Base-by-base conservation (phyloP, 2,113 vertebrate species). In the Sinocyclocheilus maitianheensis region DNA sequence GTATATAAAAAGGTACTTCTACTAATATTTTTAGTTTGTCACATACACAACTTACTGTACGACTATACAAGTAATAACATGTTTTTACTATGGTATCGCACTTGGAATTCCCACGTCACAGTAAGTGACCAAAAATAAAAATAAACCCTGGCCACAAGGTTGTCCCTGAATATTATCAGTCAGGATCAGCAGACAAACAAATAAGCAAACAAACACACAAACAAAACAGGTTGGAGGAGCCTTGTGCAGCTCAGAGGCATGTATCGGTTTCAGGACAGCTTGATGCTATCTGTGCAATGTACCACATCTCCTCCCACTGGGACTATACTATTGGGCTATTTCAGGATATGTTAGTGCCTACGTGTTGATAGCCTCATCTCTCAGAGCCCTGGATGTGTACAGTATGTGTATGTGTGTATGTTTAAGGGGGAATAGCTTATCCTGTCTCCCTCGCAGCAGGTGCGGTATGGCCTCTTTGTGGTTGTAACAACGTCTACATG, bases 281-380 rank as follows among this genome's bases (percentile, higher is more conserved):
- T 30, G 60, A 81, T 81, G 60, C n/a, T 81, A 81, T 81, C 79
- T 67, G n/a, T 67, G 79, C 40, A 4, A 65, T 69, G 74, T 77
- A 75, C 84, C 75, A 85, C 75, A 75, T 76, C 79, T 81, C 79
- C 79, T 48, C 40, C 43, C 79, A 67, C 16, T 5, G 60, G 79
- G 37, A 67, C 79, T 67, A 60, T 63, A 80, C 78, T 46, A 60
- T 43, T 24, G 48, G 83, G 85, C 86, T 92, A 91, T 91, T 93
- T 86, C 62, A 74, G 91, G 72, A 77, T 67, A 90, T 84, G 89
- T 77, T 84, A 60, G 85, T 91, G 91, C 88, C 86, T 93, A 93
- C 88, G 88, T 92, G 91, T 87, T 79, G 51, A 84, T 4, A 2
- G 63, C 82, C 91, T 93, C 90, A 92, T 92, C 86, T 88, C 60